Conservation (phyloP, 2,113 vertebrate species). For the Phyllopteryx taeniolatus region DNA sequence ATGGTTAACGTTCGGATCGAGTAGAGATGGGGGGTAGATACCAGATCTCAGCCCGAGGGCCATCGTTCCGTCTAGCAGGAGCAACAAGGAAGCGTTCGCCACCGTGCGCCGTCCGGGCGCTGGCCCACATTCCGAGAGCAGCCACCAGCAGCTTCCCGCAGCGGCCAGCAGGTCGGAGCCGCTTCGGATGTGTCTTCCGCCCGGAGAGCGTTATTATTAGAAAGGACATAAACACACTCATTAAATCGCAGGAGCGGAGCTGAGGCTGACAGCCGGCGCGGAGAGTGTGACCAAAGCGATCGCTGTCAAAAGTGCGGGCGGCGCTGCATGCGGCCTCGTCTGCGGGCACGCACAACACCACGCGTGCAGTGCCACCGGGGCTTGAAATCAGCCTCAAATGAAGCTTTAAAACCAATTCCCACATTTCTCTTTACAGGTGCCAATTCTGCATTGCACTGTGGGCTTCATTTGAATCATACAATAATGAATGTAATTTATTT, state of each 20-base stretch:
- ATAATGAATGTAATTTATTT: too few species aligned
- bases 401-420: too few species aligned
- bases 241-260: constrained; percentile 99
- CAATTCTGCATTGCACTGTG: too few species aligned
- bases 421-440: too few species aligned
- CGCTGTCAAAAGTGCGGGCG: constrained; percentile 91
- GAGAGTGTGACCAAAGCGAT: constrained; percentile 97
- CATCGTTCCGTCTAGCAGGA: constrained; percentile 47
- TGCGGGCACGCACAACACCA: constrained; percentile 11
- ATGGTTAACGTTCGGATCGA: constrained; percentile 74
- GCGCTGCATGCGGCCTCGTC: constrained; percentile 37
- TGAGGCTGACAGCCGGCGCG: constrained; percentile 98
- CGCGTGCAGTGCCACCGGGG: neutral
- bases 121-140: constrained; percentile 64
- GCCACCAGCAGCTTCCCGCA: constrained; percentile 47
- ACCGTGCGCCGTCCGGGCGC: constrained; percentile 50
- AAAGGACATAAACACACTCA: constrained; percentile 99
- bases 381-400: neutral
- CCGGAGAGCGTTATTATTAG: constrained; percentile 99
- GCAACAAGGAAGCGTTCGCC: constrained; percentile 59
- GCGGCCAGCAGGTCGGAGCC: constrained; percentile 65
- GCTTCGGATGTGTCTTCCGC: constrained; percentile 93
- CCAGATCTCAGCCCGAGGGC: constrained; percentile 67
- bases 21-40: constrained; percentile 55
- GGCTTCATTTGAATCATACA: too few species aligned